Evolutionary conservation across 2,113 vertebrate genomes (phyloP), one percentile per base, ranked within the genome.

Genomic region (Odontesthes bonariensis): DNA sequence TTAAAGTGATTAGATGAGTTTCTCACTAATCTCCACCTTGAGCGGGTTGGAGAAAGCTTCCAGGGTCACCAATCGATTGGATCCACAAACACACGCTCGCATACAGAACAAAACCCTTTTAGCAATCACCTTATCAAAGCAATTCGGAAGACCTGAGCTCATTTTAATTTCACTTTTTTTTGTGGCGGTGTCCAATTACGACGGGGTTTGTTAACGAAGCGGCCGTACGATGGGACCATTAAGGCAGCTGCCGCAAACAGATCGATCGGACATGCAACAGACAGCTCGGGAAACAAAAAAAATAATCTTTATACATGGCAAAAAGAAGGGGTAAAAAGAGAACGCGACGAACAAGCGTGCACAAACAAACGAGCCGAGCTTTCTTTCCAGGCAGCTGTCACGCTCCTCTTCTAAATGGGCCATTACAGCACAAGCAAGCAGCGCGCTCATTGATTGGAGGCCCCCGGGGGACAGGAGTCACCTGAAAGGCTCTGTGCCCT

Each of bases 1-100:
- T 88, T 89, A 89, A 90, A 88, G 86, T 90, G 87, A 93, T 91
- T 91, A 89, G 89, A 89, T 77, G 83, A 87, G 85, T 89, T 92
- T 91, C 83, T 75, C 82, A 52, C 88, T 91, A 92, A 92, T 92
- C 92, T 90, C 83, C 87, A 89, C 92, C 92, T 92, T 86, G 82
- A 86, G 90, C 88, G 90, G 91, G 92, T 91, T 82, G 82, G 78
- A 77, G 77, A 86, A 79, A 44, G 69, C 82, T 88, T 82, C 73
- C 67, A 75, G 86, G 79, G 86, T 75, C 68, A 61, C 75, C 86
- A 79, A 93, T 92, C 89, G 85, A 93, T 92, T 84, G 56, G 74
- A 84, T 69, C 31, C 81, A 70, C 83, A 73, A 79, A 58, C 74
- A 58, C 82, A 77, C 73, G 59, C 65, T 27, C 27, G 53, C 69